Evolutionary conservation across 30 jellyfish, hydroid and myxozoan species (phyloP).

Genomic region (Chrysaora quinquecirrha): DNA sequence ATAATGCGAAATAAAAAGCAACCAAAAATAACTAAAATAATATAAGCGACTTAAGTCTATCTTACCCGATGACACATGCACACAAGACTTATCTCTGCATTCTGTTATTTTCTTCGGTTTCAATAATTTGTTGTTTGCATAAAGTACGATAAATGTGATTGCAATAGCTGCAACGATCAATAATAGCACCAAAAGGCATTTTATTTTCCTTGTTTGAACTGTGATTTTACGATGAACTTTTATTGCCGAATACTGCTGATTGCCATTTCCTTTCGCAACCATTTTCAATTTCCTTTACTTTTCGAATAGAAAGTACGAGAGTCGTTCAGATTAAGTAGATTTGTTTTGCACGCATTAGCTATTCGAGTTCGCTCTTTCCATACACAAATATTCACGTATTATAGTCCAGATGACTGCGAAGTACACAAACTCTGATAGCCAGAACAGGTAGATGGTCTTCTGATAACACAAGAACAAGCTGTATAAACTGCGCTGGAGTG

Average conservation of each 20-base stretch:
- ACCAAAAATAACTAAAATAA: no score
- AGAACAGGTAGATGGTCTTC: no score
- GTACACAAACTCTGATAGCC: not conserved
- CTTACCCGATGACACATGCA: slow-evolving; percentile 5
- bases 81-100: not conserved
- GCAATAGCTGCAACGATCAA: not conserved
- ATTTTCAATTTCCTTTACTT: not conserved
- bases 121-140: not conserved
- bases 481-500: no score
- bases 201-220: not conserved
- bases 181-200: not conserved
- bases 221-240: not conserved
- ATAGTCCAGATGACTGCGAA: not conserved
- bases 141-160: not conserved
- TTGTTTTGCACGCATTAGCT: no score
- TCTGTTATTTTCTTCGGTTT: not conserved
- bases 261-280: not conserved
- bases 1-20: not conserved
- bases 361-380: no score
- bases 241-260: not conserved
- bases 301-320: not conserved
- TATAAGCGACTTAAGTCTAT: no score
- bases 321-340: not conserved
- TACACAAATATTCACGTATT: no score
- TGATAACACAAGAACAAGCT: no score